Base-by-base conservation (phyloP, 2,113 vertebrate genomes). In the Sialia sialis region DNA sequence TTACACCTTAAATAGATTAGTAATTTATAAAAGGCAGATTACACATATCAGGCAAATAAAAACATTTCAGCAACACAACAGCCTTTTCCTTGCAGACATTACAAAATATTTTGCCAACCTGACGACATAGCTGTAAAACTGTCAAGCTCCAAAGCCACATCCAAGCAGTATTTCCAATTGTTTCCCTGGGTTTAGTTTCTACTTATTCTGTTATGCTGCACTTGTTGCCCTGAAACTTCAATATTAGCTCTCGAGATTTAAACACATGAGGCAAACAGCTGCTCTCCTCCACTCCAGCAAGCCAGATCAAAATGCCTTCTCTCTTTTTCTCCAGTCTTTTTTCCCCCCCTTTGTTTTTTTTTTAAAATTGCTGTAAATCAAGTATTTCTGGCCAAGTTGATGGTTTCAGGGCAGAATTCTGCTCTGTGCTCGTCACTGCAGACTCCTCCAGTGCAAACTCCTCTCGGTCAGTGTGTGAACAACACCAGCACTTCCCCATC, bases 191-290 rank as follows among this genome's bases (percentile, higher is more conserved):
- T 94, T 94, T 90, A 84, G 77, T 48, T 96, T 94, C 92, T 90
- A 15, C 81, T 91, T 39, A 63, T 36, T 81, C 87, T 96, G 84
- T 36, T 87, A 70, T 12, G 69, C n/a, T 94, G 74, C 85, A 95
- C 91, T 96, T 97, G 93, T 84, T 95, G 89, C 87, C 83, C 80
- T 94, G 86, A 93, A 95, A 96, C 96, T 96, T 93, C 93, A 95
- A 48, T 90, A 94, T 93, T 87, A 95, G 86, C 92, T 95, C 90
- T 88, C n/a, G 87, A 96, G 95, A 93, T 96, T 91, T 90, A 94
- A 95, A 92, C 93, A 94, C 93, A 95, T 89, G 91, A 97, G 96
- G 94, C 90, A 88, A 93, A 86, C 95, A 96, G 96, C 96, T 97
- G 95, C 95, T 95, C 68, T 81, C 73, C 72, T 63, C 74, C 4